Percentiles rank a stretch among this genome's conserved stretches.
phyloP scores from a whole-genome alignment of 2,797 vertebrate genomes.

The Pelodytes ibericus region DNA sequence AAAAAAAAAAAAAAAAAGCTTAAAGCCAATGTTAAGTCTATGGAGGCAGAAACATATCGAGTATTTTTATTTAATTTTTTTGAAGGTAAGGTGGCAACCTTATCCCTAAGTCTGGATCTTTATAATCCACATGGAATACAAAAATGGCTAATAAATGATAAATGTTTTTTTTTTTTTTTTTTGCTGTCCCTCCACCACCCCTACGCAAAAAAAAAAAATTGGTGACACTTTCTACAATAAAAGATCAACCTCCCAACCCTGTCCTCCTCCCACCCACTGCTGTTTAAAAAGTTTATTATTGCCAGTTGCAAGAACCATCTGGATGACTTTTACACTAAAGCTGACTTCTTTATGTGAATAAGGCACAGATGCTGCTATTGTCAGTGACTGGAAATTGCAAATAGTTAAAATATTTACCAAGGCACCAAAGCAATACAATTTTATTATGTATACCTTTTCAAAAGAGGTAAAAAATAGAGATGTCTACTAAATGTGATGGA shows the following conservation, averaged over 20 bases:
- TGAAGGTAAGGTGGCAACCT: too few species aligned
- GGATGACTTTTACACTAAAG: conserved; percentile 74
- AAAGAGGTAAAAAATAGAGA: conserved; percentile 95
- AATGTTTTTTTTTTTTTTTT: background rate
- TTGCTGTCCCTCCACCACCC: too few species aligned
- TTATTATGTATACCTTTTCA: conserved; percentile 99
- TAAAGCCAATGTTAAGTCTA: too few species aligned
- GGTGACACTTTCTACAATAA: background rate
- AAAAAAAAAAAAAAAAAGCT: too few species aligned
- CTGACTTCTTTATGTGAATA: conserved; percentile 75
- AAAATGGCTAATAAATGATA: background rate
- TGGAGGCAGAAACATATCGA: too few species aligned
- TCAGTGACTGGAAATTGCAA: conserved; percentile 93
- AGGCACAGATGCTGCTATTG: conserved; percentile 96
- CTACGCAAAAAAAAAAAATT: too few species aligned
- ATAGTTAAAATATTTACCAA: conserved; percentile 99
- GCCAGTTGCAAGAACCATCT: conserved; percentile 88
- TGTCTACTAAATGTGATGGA: conserved; percentile 99
- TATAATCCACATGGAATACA: too few species aligned
- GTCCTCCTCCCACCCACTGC: background rate
- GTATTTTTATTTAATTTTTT: too few species aligned
- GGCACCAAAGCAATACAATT: conserved; percentile 80
- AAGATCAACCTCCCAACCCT: background rate
- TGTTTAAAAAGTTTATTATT: conserved; percentile 67
- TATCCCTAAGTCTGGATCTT: too few species aligned